Evolutionary conservation across 1,140 invertebrate species (phyloP).

Genomic region (Atta cephalotes): DNA sequence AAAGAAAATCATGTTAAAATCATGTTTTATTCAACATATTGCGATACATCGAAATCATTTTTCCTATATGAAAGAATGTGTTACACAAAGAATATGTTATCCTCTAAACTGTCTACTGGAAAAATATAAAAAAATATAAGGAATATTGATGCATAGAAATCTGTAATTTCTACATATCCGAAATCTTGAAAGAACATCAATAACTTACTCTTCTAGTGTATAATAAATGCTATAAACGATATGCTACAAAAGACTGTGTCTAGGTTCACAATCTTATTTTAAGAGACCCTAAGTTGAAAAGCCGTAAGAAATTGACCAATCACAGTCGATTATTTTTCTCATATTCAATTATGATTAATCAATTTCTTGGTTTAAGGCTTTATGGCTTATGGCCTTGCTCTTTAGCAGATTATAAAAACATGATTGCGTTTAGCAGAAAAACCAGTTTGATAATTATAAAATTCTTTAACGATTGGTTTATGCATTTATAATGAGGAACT

Average conservation of each 20-base stretch:
- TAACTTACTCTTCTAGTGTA: background rate
- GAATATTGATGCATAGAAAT: background rate
- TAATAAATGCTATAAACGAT: conserved; percentile 35
- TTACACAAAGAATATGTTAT: conserved; percentile 3
- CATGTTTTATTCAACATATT: conserved; percentile 42
- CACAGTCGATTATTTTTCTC: too few relatives aligned
- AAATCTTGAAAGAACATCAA: background rate
- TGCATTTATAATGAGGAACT: too few relatives aligned
- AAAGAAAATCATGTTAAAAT: background rate
- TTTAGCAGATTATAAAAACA: too few relatives aligned
- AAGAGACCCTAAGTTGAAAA: too few relatives aligned
- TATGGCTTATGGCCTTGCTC: too few relatives aligned
- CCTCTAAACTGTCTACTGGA: background rate
- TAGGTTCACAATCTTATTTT: too few relatives aligned
- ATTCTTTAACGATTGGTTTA: too few relatives aligned
- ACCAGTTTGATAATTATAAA: too few relatives aligned
- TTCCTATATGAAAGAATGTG: background rate
- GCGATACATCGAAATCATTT: background rate
- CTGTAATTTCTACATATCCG: background rate
- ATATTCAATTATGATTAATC: too few relatives aligned
- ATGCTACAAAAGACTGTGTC: background rate
- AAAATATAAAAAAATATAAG: conserved; percentile 14
- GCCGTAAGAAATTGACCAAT: too few relatives aligned
- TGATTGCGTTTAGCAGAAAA: too few relatives aligned
- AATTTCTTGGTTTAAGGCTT: too few relatives aligned